Conservation (phyloP, 2,113 vertebrate species). For the Callaeas wilsoni region DNA sequence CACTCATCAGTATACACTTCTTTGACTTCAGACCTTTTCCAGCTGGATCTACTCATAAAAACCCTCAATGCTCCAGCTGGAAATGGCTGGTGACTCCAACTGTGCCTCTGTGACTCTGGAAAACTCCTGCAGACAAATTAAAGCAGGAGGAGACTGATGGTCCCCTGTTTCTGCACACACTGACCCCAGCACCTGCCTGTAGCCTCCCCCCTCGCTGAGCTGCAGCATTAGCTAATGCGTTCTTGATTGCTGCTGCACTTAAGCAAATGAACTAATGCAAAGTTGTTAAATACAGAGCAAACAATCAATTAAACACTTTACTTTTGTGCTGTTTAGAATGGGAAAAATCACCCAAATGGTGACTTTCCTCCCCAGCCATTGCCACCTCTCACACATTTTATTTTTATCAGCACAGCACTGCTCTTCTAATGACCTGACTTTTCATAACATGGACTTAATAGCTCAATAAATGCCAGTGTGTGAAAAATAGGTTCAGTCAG, state of each 20-base stretch:
- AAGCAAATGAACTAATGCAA: slow-evolving; percentile 17
- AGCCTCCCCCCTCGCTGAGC: neutral
- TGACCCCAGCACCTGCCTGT: slow-evolving; percentile 1
- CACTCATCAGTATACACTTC: neutral
- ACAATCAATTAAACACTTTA: slow-evolving; percentile 50
- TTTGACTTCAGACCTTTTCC: slow-evolving; percentile 29
- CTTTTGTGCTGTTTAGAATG: neutral
- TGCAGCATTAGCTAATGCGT: neutral
- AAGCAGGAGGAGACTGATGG: neutral
- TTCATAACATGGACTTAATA: slow-evolving; percentile 2
- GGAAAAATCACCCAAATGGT: neutral
- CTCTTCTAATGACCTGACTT: slow-evolving; percentile 24
- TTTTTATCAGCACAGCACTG: neutral
- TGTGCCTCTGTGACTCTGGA: neutral
- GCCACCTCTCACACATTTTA: neutral
- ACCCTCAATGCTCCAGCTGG: neutral
- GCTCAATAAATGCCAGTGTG: neutral
- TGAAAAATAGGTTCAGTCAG: slow-evolving; percentile 1
- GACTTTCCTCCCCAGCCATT: neutral
- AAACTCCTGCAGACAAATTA: slow-evolving; percentile 37
- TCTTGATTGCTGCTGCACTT: slow-evolving; percentile 26
- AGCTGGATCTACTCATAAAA: neutral
- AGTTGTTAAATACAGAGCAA: slow-evolving; percentile 45
- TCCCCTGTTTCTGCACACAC: neutral
- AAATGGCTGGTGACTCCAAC: neutral